Evolutionary conservation across 1,140 invertebrate genomes (phyloP).

Genomic region (Homarus americanus): DNA sequence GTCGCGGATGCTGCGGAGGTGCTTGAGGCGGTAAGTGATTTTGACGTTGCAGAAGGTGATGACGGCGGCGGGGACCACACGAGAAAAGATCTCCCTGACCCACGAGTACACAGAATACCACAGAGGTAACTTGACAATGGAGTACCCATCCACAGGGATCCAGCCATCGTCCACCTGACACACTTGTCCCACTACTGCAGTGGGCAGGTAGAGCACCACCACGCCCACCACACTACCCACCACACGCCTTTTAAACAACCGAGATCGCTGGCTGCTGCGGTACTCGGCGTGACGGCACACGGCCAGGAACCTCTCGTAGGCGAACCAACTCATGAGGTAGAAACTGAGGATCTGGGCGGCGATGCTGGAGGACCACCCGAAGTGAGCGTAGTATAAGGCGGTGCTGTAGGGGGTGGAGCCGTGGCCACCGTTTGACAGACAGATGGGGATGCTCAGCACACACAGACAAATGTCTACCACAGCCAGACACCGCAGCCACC

Average conservation of each 20-base stretch:
- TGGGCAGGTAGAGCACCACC: conserved; percentile 37
- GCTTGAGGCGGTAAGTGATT: conserved; percentile 48
- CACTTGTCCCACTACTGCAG: conserved; percentile 25
- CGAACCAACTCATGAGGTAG: conserved; percentile 65
- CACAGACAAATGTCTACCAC: conserved; percentile 45
- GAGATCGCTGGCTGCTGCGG: conserved; percentile 28
- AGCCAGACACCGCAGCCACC: conserved; percentile 53
- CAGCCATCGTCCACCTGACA: not conserved
- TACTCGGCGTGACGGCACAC: conserved; percentile 48
- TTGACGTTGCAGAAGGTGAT: conserved; percentile 53
- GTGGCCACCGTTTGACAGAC: conserved; percentile 38
- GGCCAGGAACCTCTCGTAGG: conserved; percentile 56
- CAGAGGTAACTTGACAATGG: not conserved
- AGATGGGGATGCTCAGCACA: conserved; percentile 49
- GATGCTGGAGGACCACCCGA: conserved; percentile 61
- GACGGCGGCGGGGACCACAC: conserved; percentile 43
- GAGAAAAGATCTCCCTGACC: conserved; percentile 54
- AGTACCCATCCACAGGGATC: conserved; percentile 39
- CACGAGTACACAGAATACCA: conserved; percentile 48
- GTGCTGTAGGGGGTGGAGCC: not conserved
- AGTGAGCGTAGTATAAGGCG: conserved; percentile 56
- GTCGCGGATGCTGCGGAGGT: conserved; percentile 48
- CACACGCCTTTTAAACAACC: conserved; percentile 13
- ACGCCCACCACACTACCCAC: conserved; percentile 20
- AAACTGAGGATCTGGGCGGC: conserved; percentile 58